Base-by-base conservation (phyloP, 2,888 invertebrate species). In the Dynastes grantii region DNA sequence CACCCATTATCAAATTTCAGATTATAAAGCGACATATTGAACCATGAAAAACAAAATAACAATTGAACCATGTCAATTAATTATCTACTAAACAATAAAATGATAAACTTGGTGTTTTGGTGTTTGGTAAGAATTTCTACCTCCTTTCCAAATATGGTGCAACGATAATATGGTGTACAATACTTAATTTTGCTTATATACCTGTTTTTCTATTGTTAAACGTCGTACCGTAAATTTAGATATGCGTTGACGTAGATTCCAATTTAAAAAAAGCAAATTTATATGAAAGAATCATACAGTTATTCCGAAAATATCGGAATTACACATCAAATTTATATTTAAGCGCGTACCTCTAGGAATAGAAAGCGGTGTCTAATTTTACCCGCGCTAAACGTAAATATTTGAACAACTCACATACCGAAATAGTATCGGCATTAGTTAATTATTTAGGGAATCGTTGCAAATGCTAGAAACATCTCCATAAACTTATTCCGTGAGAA, bases 321-420 rank as follows among this genome's bases (percentile, higher is more conserved):
- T 75, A 75, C 73, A 75, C 73, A 75, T 75, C 61, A 55, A 75
- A 75, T 75, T 75, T 75, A 75, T 75, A 75, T 75, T 75, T 75
- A 61, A 75, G 61, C 49, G 49, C 73, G 73, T 40, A 45, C 73
- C 61, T 40, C 73, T 22, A 40, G 61, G 73, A 75, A 75, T 75
- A 75, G 73, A 75, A 63, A 22, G 13, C 8, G 22, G 61, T 13
- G 45, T 55, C 61, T 75, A 75, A 61, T 61, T 75, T 55, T 75
- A 75, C 73, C 32, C 61, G 37, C 32, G 45, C 61, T 61, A 27
- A 45, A 32, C 73, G 73, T 75, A 75, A 75, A 75, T 75, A 75
- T 75, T 75, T 75, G 73, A 75, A 75, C 73, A 75, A 75, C 73
- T 75, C 73, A 75, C 61, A 75, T 75, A 75, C 73, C 61, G 61